Evolutionary conservation across 2,888 invertebrate genomes (phyloP).

Genomic region (Petrolisthes manimaculis): DNA sequence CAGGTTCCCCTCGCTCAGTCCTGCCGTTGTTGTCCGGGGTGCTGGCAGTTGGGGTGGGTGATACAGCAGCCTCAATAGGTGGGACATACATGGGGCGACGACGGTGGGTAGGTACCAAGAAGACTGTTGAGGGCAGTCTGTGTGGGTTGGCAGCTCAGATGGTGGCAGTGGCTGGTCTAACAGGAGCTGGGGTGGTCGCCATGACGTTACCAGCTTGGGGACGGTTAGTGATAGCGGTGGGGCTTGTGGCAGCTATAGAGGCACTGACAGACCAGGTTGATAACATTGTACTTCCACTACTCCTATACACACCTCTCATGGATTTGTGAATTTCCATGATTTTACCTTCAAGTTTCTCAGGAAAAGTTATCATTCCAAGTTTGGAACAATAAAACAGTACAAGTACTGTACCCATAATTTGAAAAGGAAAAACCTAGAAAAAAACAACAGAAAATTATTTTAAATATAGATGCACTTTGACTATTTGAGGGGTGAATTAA

Average conservation of each 20-base stretch:
- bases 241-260: conserved; percentile 81
- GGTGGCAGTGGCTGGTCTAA: conserved; percentile 69
- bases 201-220: conserved; percentile 54
- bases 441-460: too few relatives aligned
- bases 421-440: too few relatives aligned
- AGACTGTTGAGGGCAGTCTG: conserved; percentile 85
- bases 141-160: conserved; percentile 81
- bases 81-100: conserved; percentile 83
- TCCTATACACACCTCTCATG: conserved; percentile 73
- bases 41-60: conserved; percentile 90
- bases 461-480: too few relatives aligned
- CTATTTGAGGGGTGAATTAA: too few relatives aligned
- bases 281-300: conserved; percentile 86
- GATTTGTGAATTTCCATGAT: conserved; percentile 20
- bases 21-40: conserved; percentile 83
- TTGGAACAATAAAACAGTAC: too few relatives aligned
- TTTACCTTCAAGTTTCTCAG: not conserved
- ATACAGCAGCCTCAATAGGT: conserved; percentile 88
- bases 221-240: conserved; percentile 73
- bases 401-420: too few relatives aligned
- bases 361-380: too few relatives aligned
- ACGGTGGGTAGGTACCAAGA: conserved; percentile 82
- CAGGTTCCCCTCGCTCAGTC: conserved; percentile 70
- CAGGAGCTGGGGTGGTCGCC: conserved; percentile 24
- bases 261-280: conserved; percentile 92